Base-by-base conservation (phyloP, 1,140 invertebrate genomes). In the Papilio xuthus region DNA sequence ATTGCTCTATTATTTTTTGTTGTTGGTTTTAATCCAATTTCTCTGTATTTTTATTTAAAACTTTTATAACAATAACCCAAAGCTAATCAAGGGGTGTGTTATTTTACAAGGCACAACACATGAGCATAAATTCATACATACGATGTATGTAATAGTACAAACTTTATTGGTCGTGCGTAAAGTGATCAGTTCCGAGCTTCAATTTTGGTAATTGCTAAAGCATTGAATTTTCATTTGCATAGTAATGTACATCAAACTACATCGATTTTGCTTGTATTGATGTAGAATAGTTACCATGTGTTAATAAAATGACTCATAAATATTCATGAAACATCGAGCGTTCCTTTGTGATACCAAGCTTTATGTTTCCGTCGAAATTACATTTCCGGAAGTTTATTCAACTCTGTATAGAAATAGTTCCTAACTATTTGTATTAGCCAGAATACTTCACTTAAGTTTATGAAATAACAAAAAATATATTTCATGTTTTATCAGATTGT, bases 161-260 rank as follows among this genome's bases (percentile, higher is more conserved):
- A 67, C 60, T 28, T 60, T 60, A 60, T 60, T 60, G 73, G 50
- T 75, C 1, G 28, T 13, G 15, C 28, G n/a, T 20, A 75, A 56
- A 76, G 56, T 60, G 18, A 63, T 76, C 74, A 8, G 26, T 53
- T 12, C 7, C 37, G 50, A 76, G 56, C 28, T 41, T 42, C 74
- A 41, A 76, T 76, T 60, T 76, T 15, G 37, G 53, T 76, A 76
- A 76, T 76, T 76, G 74, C 28, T 76, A 76, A 76, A 76, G 74
- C 74, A 76, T 76, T 76, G 74, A 76, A 60, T 76, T 76, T 76
- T 60, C 74, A 76, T 76, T 76, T 76, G 74, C 74, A 76, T 76
- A 76, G 74, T 76, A 76, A 76, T 76, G 74, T 23, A 41, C 53
- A 63, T 63, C 74, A 60, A 76, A 20, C 53, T 76, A 76, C 74